phyloP scores from a whole-genome alignment of 2,797 vertebrate genomes.

The Glyptemys insculpta region DNA sequence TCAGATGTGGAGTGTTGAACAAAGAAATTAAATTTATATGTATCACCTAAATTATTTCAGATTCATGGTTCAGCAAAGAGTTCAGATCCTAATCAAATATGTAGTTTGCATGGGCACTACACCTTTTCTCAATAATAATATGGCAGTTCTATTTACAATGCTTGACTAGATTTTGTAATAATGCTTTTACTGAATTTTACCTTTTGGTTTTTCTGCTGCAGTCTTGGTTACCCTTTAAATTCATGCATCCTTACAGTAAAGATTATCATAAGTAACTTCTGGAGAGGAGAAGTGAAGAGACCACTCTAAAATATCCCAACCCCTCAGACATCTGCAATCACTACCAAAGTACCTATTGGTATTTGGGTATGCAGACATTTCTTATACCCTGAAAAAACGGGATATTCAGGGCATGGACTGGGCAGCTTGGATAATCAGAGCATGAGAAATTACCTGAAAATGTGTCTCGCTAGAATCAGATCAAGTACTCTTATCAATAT shows the following conservation, averaged over 20 bases:
- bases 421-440: not conserved
- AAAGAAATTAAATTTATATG: conserved; percentile 87
- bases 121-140: conserved; percentile 79
- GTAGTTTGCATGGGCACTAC: conserved; percentile 80
- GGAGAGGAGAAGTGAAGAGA: not conserved
- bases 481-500: not conserved
- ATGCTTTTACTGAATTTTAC: conserved; percentile 72
- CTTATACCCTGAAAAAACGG: not conserved
- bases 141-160: conserved; percentile 79
- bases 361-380: not conserved
- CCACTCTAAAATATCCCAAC: not conserved
- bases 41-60: conserved; percentile 85
- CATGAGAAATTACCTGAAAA: conserved; percentile 33
- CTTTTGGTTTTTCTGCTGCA: conserved; percentile 51
- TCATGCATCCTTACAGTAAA: conserved; percentile 15
- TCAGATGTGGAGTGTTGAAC: conserved; percentile 81
- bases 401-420: not conserved
- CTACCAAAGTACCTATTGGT: not conserved
- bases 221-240: conserved; percentile 29
- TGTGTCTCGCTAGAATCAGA: not conserved
- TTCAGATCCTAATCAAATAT: conserved; percentile 85
- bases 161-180: conserved; percentile 75
- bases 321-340: not conserved
- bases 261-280: conserved; percentile 20
- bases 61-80: conserved; percentile 85